Conservation (phyloP, 2,888 invertebrate species). For the Diachrysia chrysitis region DNA sequence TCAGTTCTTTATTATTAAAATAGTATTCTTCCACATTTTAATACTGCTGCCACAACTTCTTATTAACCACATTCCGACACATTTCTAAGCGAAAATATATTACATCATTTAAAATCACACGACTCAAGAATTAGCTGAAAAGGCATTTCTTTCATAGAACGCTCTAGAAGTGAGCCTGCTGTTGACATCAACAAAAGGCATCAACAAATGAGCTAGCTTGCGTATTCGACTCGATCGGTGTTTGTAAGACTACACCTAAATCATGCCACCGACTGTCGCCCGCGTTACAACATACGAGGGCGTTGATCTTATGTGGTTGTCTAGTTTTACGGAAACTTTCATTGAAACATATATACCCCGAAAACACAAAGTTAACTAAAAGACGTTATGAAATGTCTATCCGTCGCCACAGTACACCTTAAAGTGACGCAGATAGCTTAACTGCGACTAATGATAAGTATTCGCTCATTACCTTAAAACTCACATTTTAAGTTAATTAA, state of each 20-base stretch:
- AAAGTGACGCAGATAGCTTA: too few species aligned
- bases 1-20: too few species aligned
- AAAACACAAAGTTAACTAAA: too few species aligned
- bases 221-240: conserved; percentile 34
- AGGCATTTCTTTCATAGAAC: conserved; percentile 13
- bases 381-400: too few species aligned
- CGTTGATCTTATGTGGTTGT: conserved; percentile 31
- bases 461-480: neutral
- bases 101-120: neutral
- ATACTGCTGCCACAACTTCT: too few species aligned
- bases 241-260: conserved; percentile 57
- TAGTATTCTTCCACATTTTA: too few species aligned
- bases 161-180: neutral
- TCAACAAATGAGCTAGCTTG: conserved; percentile 34
- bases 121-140: neutral
- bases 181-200: conserved; percentile 11
- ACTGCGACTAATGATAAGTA: too few species aligned
- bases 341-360: neutral
- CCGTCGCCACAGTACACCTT: too few species aligned
- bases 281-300: conserved; percentile 27
- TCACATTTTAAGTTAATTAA: neutral
- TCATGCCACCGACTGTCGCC: conserved; percentile 38
- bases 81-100: neutral
- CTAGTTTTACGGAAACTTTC: neutral
- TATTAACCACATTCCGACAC: too few species aligned